Conservation (phyloP, 2,113 vertebrate species). For the Meriones unguiculatus region DNA sequence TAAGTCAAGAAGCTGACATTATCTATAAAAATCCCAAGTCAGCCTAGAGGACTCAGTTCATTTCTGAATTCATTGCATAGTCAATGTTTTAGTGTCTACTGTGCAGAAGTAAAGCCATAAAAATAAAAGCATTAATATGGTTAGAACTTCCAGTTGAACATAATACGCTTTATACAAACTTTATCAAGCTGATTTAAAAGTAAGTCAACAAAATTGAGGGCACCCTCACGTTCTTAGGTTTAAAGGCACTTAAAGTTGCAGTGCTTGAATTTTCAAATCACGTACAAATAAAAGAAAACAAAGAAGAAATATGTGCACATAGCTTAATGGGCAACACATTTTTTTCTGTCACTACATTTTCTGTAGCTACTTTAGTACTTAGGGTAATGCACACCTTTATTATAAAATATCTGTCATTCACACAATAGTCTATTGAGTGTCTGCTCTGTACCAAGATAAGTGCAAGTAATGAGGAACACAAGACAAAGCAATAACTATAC, state of each 20-base stretch:
- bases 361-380: neutral
- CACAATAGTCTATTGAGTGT: neutral
- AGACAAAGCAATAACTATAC: neutral
- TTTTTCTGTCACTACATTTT: constrained; percentile 15
- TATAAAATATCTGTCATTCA: neutral
- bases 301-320: neutral
- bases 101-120: neutral
- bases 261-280: constrained; percentile 1
- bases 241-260: neutral
- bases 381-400: neutral
- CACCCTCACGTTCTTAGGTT: neutral
- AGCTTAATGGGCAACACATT: neutral
- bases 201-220: neutral
- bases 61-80: neutral
- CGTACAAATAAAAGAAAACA: neutral
- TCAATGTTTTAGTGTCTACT: neutral
- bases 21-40: neutral
- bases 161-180: neutral
- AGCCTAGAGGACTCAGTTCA: neutral
- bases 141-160: neutral
- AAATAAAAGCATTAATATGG: neutral
- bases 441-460: neutral
- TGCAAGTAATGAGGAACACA: neutral
- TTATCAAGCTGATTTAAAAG: constrained; percentile 24
- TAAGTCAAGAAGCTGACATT: neutral